phyloP scores from a whole-genome alignment of 2,113 vertebrate species.

The Cyanoramphus novaezelandiae region DNA sequence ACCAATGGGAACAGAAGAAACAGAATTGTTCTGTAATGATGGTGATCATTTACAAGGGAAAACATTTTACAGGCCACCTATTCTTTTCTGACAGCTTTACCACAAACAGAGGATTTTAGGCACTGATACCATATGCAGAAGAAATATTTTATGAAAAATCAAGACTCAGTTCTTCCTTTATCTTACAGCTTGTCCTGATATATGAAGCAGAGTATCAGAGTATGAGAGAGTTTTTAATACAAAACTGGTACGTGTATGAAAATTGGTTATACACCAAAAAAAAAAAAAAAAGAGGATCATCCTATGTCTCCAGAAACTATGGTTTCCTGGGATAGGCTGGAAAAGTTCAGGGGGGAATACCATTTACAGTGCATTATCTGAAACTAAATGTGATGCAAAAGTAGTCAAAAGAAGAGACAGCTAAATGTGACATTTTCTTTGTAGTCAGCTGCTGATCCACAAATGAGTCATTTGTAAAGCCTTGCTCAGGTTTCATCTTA shows the following conservation, averaged over 20 bases:
- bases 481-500: conserved; percentile 5
- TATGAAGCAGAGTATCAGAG: neutral
- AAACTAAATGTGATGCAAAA: conserved; percentile 24
- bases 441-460: conserved; percentile 2
- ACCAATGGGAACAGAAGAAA: neutral
- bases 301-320: neutral
- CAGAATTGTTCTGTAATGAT: neutral
- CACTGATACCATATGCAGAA: neutral
- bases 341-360: neutral
- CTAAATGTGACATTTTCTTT: neutral
- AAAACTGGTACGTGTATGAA: accelerated
- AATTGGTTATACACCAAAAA: neutral
- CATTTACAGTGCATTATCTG: neutral
- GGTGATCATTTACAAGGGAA: neutral
- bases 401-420: neutral
- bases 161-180: neutral
- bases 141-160: neutral
- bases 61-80: neutral
- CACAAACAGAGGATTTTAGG: neutral
- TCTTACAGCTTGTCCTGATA: neutral
- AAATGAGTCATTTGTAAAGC: conserved; percentile 3
- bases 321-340: neutral
- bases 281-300: neutral
- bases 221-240: neutral
- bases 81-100: neutral